A percentile compares a stretch with the other conserved stretches of the same genome.
Conservation (phyloP, 2,113 vertebrate species). For the Copsychus sechellarum region DNA sequence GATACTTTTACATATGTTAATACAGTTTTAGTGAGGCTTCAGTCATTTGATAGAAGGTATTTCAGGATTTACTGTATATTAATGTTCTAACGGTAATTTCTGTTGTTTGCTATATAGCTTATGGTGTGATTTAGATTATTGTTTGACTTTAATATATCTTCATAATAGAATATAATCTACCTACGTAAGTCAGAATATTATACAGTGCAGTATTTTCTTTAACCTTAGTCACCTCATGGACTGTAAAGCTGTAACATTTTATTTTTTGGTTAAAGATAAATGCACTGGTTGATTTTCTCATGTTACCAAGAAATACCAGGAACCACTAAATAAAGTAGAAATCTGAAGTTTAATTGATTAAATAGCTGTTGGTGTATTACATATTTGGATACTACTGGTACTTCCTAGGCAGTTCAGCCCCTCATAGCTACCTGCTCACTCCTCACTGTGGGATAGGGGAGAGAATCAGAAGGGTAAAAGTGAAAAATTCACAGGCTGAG, state of each 20-base stretch:
- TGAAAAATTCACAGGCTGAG: neutral
- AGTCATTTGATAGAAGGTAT: neutral
- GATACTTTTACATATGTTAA: neutral
- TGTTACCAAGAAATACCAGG: neutral
- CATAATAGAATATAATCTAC: neutral
- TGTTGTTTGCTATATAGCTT: neutral
- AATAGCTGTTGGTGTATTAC: neutral
- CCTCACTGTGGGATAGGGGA: neutral
- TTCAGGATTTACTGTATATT: neutral
- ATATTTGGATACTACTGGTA: neutral
- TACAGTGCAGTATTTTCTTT: neutral
- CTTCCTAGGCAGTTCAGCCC: neutral
- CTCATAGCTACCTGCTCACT: fast-evolving
- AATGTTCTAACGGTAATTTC: neutral
- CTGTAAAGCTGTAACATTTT: neutral
- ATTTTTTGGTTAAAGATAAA: neutral
- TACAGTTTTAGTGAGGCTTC: neutral
- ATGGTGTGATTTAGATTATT: neutral
- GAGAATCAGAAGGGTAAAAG: neutral
- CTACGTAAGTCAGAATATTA: neutral
- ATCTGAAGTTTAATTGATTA: neutral
- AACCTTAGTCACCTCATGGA: neutral
- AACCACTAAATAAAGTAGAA: neutral
- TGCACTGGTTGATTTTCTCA: neutral
- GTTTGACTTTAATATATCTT: neutral